Evolutionary conservation across 2,113 vertebrate species (phyloP), one percentile per base, ranked within the genome.

Genomic region (Mellivora capensis): DNA sequence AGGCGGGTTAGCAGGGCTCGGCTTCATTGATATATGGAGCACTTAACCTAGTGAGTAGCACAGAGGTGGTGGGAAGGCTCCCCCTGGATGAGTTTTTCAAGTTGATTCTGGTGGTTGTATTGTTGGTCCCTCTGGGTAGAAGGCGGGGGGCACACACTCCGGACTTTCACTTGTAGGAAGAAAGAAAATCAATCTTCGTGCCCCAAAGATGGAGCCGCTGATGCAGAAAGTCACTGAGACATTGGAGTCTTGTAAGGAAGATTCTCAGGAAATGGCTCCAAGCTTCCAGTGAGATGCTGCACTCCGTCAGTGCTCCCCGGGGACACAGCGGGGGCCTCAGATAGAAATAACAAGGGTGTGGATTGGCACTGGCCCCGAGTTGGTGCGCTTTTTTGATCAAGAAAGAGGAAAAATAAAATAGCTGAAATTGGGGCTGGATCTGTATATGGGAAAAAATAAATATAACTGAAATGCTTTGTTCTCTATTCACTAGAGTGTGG

Each of bases 111-210:
- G 89, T 96, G 91, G 93, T 94, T 96, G 86, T 77, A 94, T 95
- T 97, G 87, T 95, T 1, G 4, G 76, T 72, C 95, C 93, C 95
- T 87, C 90, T 93, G 97, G 90, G 85, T 88, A 87, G 76, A 64
- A 90, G 76, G 93, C 95, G 3, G 25, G 18, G 64, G 97, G 69
- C 54, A 83, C 96, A 74, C 27, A 11, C 61, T 96, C 85, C 90
- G 97, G 97, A 97, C 98, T 98, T 98, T 98, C 93, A 92, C 94
- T 95, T 95, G 93, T 81, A 97, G 98, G 97, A 72, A 95, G 96
- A 97, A 97, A 98, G 98, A 98, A 99, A 98, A 99, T 98, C 98
- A 98, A 98, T 99, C 98, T 98, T 98, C 88, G 61, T 99, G 98
- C 97, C 96, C 96, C 96, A 90, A 96, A 96, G 89, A 97, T 47